A percentile compares a stretch with the other conserved stretches of the same genome.
phyloP scores from a whole-genome alignment of 2,888 invertebrate species.

The Laothoe populi region DNA sequence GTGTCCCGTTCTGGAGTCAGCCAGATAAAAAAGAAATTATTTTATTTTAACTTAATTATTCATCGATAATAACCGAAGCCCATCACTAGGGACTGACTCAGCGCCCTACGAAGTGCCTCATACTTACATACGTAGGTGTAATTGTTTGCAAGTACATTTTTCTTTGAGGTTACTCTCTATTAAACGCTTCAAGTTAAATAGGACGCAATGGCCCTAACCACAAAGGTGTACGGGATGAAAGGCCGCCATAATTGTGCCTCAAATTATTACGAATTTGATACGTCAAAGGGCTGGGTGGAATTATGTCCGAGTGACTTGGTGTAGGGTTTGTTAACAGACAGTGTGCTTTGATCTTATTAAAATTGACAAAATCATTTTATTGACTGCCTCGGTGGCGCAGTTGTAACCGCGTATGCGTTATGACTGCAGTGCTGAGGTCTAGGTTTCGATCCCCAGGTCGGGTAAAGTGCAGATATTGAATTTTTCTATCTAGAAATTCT shows the following conservation, averaged over 20 bases:
- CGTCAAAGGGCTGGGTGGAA: slow-evolving; percentile 32
- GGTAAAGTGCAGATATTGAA: too few relatives aligned
- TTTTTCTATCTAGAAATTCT: too few relatives aligned
- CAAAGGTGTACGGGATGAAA: slow-evolving; percentile 78
- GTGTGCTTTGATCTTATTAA: neutral
- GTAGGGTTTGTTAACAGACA: neutral
- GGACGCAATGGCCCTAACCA: slow-evolving; percentile 72
- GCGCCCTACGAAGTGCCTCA: slow-evolving; percentile 74
- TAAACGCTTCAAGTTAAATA: slow-evolving; percentile 81
- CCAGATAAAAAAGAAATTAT: neutral
- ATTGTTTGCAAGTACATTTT: slow-evolving; percentile 84
- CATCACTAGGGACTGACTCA: slow-evolving; percentile 72
- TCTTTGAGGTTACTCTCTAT: slow-evolving; percentile 85
- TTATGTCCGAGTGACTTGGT: slow-evolving; percentile 36
- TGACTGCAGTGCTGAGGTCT: too few relatives aligned
- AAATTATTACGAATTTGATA: slow-evolving; percentile 64
- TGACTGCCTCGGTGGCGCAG: too few relatives aligned
- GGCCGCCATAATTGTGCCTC: slow-evolving; percentile 77
- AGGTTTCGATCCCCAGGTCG: too few relatives aligned
- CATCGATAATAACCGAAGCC: slow-evolving; percentile 7
- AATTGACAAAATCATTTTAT: neutral
- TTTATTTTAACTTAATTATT: neutral
- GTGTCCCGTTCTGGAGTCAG: too few relatives aligned
- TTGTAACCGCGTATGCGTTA: too few relatives aligned
- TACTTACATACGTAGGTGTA: slow-evolving; percentile 82